Evolutionary conservation across 2,797 vertebrate species (phyloP), one percentile per base, ranked within the genome.

Genomic region (Chrosomus eos): DNA sequence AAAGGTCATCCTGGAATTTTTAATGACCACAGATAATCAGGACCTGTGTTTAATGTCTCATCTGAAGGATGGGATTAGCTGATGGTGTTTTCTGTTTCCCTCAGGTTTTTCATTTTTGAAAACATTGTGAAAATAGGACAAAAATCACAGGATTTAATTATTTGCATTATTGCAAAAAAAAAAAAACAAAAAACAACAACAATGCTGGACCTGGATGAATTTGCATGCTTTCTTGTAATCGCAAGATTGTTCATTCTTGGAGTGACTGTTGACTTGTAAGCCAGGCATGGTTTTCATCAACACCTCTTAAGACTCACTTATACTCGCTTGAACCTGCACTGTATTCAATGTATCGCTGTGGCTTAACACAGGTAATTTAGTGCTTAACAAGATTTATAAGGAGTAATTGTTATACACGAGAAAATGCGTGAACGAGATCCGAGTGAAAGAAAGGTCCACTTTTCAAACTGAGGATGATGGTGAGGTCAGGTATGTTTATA

Each of bases 351-450:
- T 26, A 58, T 81, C 67, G 43, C 51, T 74, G 38, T 82, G 31
- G 70, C 70, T 82, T 38, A 62, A 18, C 68, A 62, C 70, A 48
- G 80, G 19, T 62, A 13, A n/a, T 73, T 72, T 73, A 73, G 80
- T 62, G 80, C 80, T 73, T 73, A 38, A 74, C 71, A 74, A 62
- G 71, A 83, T 75, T 75, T 83, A 83, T 83, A 66, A 83, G 9
- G 58, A 75, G 58, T 72, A 23, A 81, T 71, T 43, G 36, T 43
- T 9, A 67, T 74, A 53, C 40, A 74, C 7, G 55, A 26, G 43
- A 21, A 74, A 28, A 66, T 73, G 40, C n/a, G 64, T 82, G 38
- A 51, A 45, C n/a, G 19, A 6, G 11, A 60, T 66, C 3, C 0
- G 68, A 77, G 48, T 19, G 28, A 51, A 13, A 11, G 18, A 40